A percentile compares a stretch with the other conserved stretches of the same genome.
Evolutionary conservation across 1,140 invertebrate genomes (phyloP).

Genomic region (Contarinia nasturtii): DNA sequence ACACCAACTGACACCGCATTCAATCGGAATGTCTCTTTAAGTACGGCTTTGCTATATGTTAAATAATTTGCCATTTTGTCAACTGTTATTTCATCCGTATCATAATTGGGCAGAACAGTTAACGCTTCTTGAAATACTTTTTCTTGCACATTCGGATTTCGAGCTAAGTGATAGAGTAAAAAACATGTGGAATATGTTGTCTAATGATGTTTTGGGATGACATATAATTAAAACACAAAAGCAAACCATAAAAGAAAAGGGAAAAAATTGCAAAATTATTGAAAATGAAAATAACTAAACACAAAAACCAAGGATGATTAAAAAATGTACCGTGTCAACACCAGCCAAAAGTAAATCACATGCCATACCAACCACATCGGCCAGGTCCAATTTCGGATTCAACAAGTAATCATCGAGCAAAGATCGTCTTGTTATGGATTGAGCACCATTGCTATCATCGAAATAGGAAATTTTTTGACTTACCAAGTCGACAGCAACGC

Average conservation of each 20-base stretch:
- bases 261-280: constrained; percentile 2
- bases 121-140: constrained; percentile 45
- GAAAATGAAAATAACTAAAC: too few relatives aligned
- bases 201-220: constrained; percentile 27
- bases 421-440: constrained; percentile 15
- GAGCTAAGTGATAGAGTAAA: constrained; percentile 60
- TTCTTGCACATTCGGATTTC: constrained; percentile 50
- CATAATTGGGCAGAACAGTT: constrained; percentile 28
- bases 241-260: constrained; percentile 16
- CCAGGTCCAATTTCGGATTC: constrained; percentile 43
- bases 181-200: constrained; percentile 65
- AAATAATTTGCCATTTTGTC: constrained; percentile 38
- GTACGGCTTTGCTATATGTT: constrained; percentile 50
- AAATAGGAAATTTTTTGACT: constrained; percentile 32
- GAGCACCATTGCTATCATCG: constrained; percentile 8
- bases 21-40: constrained; percentile 72
- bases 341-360: constrained; percentile 70
- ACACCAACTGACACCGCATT: constrained; percentile 66
- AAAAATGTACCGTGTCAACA: constrained; percentile 51
- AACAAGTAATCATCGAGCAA: constrained; percentile 45
- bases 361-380: constrained; percentile 62
- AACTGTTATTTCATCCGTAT: constrained; percentile 29
- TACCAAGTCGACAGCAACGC: constrained; percentile 47
- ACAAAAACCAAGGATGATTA: background rate
- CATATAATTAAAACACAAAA: too few relatives aligned